Base-by-base conservation (phyloP, 2,797 vertebrate species). In the Poeciliopsis gracilis region DNA sequence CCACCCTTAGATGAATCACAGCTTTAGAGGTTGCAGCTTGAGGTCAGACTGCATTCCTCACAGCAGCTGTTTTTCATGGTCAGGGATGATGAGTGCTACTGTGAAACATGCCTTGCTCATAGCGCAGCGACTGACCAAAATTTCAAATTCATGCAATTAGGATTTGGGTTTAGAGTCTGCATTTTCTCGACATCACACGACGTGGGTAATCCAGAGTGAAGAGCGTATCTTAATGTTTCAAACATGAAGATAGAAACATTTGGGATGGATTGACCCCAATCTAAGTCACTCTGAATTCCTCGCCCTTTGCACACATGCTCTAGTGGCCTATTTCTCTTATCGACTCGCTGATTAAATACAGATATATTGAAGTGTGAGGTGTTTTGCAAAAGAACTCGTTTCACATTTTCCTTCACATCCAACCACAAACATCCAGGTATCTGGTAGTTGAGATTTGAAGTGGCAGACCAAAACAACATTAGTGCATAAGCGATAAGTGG, bases 221-320 rank as follows among this genome's bases (percentile, higher is more conserved):
- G 33, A 66, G 61, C 23, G 61, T 4, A 33, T 3, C 33, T 33
- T 33, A 23, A 9, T 66, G 18, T 9, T 38, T 38, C 18, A 23
- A 38, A 66, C 4, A 41, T 41, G 63, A 36, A 53, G n/a, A 53
- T 25, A 36, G 47, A 36, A 47, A 36, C 71, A 72, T 18, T 47
- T 28, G n/a, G 33, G 76, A 9, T 76, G 66, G 79, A 80, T 73
- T 49, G 77, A 75, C 73, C 73, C 82, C n/a, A n/a, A n/a, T n/a
- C n/a, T n/a, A n/a, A n/a, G 77, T 53, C 46, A 30, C 9, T 55
- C 20, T 25, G 38, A 61, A 61, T 15, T 71, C 36, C 33, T 5
- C 5, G 11, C 25, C 57, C 53, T n/a, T n/a, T 55, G 51, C 23
- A 53, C 20, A 33, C 25, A 7, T 28, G 1, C 11, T 76, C 75